A percentile compares a stretch with the other conserved stretches of the same genome.
Conservation (phyloP, 1,140 invertebrate species). For the Hypothenemus hampei region DNA sequence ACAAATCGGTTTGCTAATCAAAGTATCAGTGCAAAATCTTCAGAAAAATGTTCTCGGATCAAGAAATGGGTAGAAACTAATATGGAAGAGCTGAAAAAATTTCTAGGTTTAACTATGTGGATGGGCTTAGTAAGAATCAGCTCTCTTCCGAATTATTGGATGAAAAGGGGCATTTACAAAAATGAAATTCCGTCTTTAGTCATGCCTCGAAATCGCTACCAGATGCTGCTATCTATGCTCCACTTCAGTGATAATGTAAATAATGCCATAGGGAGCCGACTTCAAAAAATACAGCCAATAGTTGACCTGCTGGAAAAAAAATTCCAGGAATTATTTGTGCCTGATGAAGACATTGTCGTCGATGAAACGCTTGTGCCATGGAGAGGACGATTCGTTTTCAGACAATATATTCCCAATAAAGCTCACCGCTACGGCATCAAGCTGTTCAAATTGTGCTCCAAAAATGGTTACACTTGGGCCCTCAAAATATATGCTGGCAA, state of each 20-base stretch:
- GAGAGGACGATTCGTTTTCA: constrained; percentile 33
- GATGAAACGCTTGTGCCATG: constrained; percentile 39
- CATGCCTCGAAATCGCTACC: constrained; percentile 1
- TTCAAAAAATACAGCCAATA: background rate
- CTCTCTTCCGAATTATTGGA: background rate
- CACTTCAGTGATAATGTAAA: constrained; percentile 1
- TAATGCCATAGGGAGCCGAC: background rate
- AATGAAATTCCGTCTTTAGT: background rate
- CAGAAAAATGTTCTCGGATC: too few species aligned
- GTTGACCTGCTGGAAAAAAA: background rate
- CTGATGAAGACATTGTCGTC: constrained; percentile 25
- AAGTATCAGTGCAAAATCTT: too few species aligned
- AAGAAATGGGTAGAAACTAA: too few species aligned
- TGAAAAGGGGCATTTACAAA: background rate
- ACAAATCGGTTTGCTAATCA: background rate
- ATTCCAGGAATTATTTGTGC: background rate
- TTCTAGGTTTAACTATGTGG: background rate
- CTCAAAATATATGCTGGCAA: constrained; percentile 30
- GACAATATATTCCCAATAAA: constrained; percentile 40
- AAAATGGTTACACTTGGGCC: constrained; percentile 25
- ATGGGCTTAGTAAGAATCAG: background rate
- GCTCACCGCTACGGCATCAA: constrained; percentile 38
- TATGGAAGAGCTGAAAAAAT: constrained; percentile 5
- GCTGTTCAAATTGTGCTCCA: constrained; percentile 33
- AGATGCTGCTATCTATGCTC: background rate